A percentile compares a stretch with the other conserved stretches of the same genome.
Evolutionary conservation across 2,888 invertebrate species (phyloP).

Genomic region (Dermolepida albohirtum): DNA sequence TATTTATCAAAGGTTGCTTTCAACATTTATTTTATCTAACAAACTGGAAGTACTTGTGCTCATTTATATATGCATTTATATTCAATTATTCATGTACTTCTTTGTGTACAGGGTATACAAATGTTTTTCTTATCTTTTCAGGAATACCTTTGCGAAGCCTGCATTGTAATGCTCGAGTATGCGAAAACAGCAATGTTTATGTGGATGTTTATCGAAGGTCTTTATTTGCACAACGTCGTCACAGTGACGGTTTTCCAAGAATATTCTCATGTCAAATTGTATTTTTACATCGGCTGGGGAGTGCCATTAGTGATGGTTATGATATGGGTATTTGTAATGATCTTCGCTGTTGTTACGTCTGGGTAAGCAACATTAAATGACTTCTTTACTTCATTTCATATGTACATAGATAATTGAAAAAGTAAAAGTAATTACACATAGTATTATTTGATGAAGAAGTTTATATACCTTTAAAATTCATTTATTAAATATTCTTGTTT

Average conservation of each 20-base stretch:
- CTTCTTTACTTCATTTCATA: no score
- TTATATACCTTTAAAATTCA: no score
- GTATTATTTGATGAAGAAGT: no score
- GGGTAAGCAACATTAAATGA: slow-evolving; percentile 53
- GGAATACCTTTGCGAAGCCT: slow-evolving; percentile 84
- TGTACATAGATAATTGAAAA: no score
- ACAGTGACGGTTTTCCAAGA: slow-evolving; percentile 80
- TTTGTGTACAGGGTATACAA: no score
- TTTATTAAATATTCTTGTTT: no score
- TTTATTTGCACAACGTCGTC: slow-evolving; percentile 88
- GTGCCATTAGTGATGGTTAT: slow-evolving; percentile 76
- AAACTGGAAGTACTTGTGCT: no score
- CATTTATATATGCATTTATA: no score
- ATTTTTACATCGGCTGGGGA: slow-evolving; percentile 80
- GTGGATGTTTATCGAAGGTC: slow-evolving; percentile 98
- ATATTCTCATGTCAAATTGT: slow-evolving; percentile 72
- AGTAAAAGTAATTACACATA: no score
- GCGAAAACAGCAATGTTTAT: slow-evolving; percentile 91
- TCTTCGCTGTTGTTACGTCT: slow-evolving; percentile 52
- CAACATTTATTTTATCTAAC: no score
- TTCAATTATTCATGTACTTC: no score
- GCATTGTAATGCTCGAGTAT: slow-evolving; percentile 87
- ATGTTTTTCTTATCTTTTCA: slow-evolving; percentile 59
- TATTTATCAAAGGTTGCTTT: no score
- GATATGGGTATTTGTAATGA: slow-evolving; percentile 75